Conservation (phyloP, 2,888 invertebrate species). For the Parnassius orleans region DNA sequence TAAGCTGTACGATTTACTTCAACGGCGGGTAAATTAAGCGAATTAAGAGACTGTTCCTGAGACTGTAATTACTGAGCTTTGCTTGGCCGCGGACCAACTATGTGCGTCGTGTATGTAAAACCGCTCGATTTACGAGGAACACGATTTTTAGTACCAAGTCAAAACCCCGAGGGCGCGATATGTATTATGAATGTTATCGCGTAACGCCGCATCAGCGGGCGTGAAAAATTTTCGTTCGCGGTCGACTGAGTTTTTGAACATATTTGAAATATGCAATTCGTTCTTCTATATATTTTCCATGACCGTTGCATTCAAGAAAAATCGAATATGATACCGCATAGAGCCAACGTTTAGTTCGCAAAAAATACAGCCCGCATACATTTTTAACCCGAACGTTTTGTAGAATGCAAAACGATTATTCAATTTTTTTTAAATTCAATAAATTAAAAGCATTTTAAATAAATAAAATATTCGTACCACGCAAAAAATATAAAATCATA, state of each 20-base stretch:
- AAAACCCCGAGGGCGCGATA: slow-evolving; percentile 49
- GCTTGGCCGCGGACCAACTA: slow-evolving; percentile 69
- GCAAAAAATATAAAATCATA: not conserved
- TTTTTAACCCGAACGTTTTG: not conserved
- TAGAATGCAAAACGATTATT: too few species aligned
- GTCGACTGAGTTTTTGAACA: slow-evolving; percentile 31
- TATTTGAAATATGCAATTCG: slow-evolving; percentile 11
- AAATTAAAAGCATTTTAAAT: too few species aligned
- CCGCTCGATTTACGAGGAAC: slow-evolving; percentile 50
- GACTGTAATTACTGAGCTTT: slow-evolving; percentile 72
- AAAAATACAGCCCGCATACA: not conserved
- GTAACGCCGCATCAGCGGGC: slow-evolving; percentile 42
- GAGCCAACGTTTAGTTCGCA: not conserved
- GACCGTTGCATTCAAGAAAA: not conserved
- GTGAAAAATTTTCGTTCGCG: slow-evolving; percentile 39
- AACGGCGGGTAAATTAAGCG: slow-evolving; percentile 74
- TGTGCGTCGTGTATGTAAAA: slow-evolving; percentile 40
- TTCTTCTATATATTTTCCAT: not conserved
- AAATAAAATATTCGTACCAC: too few species aligned
- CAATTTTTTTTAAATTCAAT: too few species aligned
- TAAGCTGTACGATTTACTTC: slow-evolving; percentile 72
- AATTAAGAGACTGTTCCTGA: slow-evolving; percentile 74
- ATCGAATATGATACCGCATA: not conserved
- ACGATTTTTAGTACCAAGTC: slow-evolving; percentile 56
- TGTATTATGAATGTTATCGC: slow-evolving; percentile 63